Evolutionary conservation across 2,888 invertebrate genomes (phyloP).

Genomic region (Limnephilus auricula): DNA sequence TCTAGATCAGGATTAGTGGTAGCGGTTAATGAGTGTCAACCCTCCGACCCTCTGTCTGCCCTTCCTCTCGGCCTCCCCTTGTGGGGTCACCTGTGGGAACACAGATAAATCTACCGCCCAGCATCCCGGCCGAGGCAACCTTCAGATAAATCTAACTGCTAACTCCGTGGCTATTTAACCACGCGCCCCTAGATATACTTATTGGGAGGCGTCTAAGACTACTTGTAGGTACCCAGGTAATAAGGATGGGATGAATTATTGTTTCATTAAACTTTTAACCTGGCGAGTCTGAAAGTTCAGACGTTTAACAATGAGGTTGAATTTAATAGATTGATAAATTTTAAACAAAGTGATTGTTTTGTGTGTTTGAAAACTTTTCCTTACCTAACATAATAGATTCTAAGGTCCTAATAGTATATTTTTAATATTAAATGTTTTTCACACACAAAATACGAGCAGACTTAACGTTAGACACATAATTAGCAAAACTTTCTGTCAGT

Average conservation of each 20-base stretch:
- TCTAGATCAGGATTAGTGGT: conserved; percentile 33
- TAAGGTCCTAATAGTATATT: no score
- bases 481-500: no score
- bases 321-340: background rate
- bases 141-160: conserved; percentile 53
- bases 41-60: conserved; percentile 49
- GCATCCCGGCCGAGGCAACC: conserved; percentile 8
- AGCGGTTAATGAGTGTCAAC: conserved; percentile 47
- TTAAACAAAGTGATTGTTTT: background rate
- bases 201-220: background rate
- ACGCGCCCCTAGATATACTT: background rate
- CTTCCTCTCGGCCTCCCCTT: background rate
- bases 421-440: background rate
- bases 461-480: no score
- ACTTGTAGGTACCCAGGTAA: background rate
- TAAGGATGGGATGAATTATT: background rate
- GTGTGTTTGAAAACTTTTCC: background rate
- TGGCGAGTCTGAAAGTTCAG: background rate
- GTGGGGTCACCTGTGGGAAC: conserved; percentile 60
- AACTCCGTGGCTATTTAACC: conserved; percentile 49
- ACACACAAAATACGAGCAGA: no score
- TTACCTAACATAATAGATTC: background rate
- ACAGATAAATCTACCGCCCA: conserved; percentile 61
- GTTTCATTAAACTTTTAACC: background rate
- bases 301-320: background rate